phyloP scores from a whole-genome alignment of 2,113 vertebrate genomes.

The Otolemur garnettii region DNA sequence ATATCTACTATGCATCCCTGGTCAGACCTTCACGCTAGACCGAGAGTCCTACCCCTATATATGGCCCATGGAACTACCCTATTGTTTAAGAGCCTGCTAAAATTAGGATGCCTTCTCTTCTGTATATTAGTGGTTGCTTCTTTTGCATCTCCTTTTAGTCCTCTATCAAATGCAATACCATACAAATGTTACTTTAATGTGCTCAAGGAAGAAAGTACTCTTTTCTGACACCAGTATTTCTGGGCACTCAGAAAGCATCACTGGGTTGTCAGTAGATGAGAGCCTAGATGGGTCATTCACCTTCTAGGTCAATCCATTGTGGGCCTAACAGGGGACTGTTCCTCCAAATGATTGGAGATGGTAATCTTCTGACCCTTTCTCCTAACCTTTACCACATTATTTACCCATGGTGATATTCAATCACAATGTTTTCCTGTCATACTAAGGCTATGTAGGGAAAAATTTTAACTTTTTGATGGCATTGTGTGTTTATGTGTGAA shows the following conservation, averaged over 20 bases:
- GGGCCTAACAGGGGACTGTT: not conserved
- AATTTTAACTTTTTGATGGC: not conserved
- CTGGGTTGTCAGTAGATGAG: not conserved
- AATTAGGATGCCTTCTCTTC: not conserved
- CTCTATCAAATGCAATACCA: not conserved
- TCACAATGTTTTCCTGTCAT: not conserved
- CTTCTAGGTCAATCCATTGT: not conserved
- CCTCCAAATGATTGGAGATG: not conserved
- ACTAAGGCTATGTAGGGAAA: not conserved
- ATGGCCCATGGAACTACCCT: not conserved
- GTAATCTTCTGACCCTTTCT: not conserved
- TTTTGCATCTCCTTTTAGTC: not conserved
- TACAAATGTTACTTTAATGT: not conserved
- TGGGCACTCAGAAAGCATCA: not conserved
- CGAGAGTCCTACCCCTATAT: not conserved
- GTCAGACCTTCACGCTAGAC: not conserved
- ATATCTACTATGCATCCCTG: not conserved
- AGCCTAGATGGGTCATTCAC: not conserved
- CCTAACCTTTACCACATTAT: not conserved
- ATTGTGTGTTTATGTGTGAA: not conserved
- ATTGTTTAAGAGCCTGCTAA: not conserved
- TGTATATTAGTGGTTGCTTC: not conserved
- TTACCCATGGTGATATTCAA: not conserved
- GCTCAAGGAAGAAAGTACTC: not conserved
- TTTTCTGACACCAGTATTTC: not conserved